These are phyloP conservation scores for Holothuria scabra DNA, from an alignment of 53 echinoderm and acorn worm species.

Conservation along the genomic window DNA sequence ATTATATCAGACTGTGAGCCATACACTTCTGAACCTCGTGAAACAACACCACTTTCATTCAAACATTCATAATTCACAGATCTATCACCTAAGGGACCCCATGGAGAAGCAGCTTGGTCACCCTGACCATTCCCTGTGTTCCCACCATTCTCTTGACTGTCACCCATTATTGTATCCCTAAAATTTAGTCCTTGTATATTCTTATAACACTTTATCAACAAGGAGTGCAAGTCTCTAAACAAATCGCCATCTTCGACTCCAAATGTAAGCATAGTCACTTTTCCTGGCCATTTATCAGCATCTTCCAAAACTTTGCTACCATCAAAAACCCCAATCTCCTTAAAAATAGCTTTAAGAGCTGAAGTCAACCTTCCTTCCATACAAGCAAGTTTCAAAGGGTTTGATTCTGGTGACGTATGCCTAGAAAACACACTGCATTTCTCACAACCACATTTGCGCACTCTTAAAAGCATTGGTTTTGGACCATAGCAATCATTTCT, in stretches of 20 bases:
- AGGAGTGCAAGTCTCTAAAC: not conserved
- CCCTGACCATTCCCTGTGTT: too few relatives aligned
- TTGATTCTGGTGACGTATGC: not conserved
- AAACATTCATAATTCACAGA: too few relatives aligned
- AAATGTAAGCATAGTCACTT: conserved; percentile 1
- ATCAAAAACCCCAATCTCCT: not conserved
- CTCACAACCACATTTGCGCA: not conserved
- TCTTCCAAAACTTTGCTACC: not conserved
- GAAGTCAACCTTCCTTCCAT: not conserved
- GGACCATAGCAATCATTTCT: not conserved
- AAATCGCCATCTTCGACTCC: not conserved
- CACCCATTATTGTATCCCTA: too few relatives aligned
- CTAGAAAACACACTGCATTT: too few relatives aligned
- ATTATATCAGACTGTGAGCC: too few relatives aligned
- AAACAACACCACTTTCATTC: too few relatives aligned
- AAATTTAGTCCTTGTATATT: too few relatives aligned
- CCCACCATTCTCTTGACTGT: too few relatives aligned
- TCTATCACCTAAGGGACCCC: too few relatives aligned
- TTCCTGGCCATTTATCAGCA: not conserved
- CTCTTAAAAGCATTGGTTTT: conserved; percentile 1
- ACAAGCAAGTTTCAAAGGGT: not conserved
- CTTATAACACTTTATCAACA: not conserved
- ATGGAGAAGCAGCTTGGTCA: too few relatives aligned
- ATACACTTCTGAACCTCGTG: too few relatives aligned
- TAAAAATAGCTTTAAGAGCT: not conserved